phyloP scores from a whole-genome alignment of 2,888 invertebrate genomes.

The Fragum whitleyi region DNA sequence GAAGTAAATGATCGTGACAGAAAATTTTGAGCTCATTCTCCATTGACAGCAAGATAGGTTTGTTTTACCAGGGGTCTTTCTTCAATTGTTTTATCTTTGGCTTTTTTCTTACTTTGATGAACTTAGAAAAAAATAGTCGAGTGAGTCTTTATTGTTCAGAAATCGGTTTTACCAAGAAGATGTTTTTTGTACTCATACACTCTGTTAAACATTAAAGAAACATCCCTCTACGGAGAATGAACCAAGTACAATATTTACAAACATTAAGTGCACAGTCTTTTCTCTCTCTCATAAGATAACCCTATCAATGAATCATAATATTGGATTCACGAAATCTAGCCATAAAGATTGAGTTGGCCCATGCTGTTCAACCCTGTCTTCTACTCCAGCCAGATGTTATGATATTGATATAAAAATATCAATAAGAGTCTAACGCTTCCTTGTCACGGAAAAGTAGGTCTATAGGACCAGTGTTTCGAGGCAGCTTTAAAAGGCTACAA shows the following conservation, averaged over 20 bases:
- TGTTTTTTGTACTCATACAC: too few relatives aligned
- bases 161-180: too few relatives aligned
- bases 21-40: too few relatives aligned
- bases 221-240: background rate
- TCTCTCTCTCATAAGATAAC: background rate
- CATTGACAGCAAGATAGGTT: too few relatives aligned
- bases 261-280: background rate
- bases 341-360: background rate
- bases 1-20: too few relatives aligned
- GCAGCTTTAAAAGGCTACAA: too few relatives aligned
- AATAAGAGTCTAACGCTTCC: background rate
- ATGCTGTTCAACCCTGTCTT: background rate
- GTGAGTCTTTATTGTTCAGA: too few relatives aligned
- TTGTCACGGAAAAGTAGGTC: background rate
- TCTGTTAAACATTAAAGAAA: background rate
- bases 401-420: slow-evolving; percentile 13
- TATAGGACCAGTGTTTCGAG: too few relatives aligned
- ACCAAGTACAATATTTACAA: background rate
- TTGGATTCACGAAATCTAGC: background rate
- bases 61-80: too few relatives aligned
- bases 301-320: background rate
- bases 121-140: too few relatives aligned
- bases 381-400: slow-evolving; percentile 7
- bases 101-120: too few relatives aligned
- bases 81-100: too few relatives aligned